Evolutionary conservation across 37 sponge, comb jelly and placozoan species (phyloP), one percentile per base, ranked within the genome.

Genomic region (Crambe crambe): DNA sequence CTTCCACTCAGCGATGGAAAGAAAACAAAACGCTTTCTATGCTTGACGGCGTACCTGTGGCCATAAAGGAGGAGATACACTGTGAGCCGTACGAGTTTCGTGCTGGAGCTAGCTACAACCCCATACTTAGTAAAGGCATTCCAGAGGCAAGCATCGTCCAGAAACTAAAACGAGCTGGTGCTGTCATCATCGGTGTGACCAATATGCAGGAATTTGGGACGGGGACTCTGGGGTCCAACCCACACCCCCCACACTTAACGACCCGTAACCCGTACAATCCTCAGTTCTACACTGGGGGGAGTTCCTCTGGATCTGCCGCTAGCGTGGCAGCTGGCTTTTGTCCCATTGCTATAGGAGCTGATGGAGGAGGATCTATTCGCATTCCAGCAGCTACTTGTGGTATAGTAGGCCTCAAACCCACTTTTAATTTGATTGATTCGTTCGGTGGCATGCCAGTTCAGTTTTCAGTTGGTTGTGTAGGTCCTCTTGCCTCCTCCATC

Each of bases 311-410:
- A 0, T 89, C 94, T 18, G 95, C 91, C 18, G 88, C 78, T 9
- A 78, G 89, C 44, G 95, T 97, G 37, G 91, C 98, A 25, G 81
- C 93, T 57, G 98, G 97, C 20, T 64, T 96, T 36, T 84, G 90
- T 29, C 89, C 93, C 37, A 60, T 97, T 37, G 87, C 98, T 3
- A 38, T 95, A 17, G 98, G 98, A 20, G 70, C 84, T 20, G 98
- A 97, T 66, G 98, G 98, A 38, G 98, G 96, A 32, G 98, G 98
- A 17, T 95, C 96, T 6, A 74, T 97, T 27, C 84, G 98, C 4
- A 84, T 95, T 3, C 98, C 98, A 20, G 71, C 93, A 20, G 69
- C 88, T 6, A 36, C 92, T 22, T 97, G 98, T 89, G 98, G 98
- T 6, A 58, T 90, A 23, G 93, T 92, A 15, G 95, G 95, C 0